Base-by-base conservation (phyloP, 2,888 invertebrate species). In the Aromia moschata region DNA sequence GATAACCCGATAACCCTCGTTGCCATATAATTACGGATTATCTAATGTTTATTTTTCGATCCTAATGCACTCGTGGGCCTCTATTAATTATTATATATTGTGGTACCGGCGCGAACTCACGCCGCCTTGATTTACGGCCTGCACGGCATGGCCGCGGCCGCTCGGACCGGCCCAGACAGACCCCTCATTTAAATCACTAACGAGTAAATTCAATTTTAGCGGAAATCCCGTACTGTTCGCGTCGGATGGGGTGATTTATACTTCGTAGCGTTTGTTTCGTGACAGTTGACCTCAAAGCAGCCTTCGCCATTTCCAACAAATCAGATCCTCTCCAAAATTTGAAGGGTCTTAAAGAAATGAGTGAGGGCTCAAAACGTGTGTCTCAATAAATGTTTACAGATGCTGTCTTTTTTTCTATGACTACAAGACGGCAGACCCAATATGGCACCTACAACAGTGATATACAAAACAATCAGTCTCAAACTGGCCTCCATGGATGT, bases 31-130 rank as follows among this genome's bases (percentile, higher is more conserved):
- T 79, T 78, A 79, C 70, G 70, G 74, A 75, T 77, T 76, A 78
- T 78, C 77, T 75, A 77, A 77, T 77, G 77, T 78, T 78, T 78
- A 77, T 77, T 78, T 78, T 79, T 77, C 72, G 75, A 74, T 74
- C 71, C 77, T 77, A 77, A 78, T 77, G 72, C 71, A 68, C 71
- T 70, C 66, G 74, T 73, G 73, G 73, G 74, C 67, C 70, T 72
- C 73, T 75, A 78, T 79, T 78, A 79, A 79, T 78, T 78, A 77
- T 75, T 75, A 77, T 78, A 78, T 77, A n/a, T n/a, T n/a, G n/a
- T 79, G 77, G 78, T 78, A 71, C 69, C 72, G 75, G 75, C 76
- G 75, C 73, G 74, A 75, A 74, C 77, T 77, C 78, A 69, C 78
- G 77, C 74, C 64, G 74, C 58, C 62, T 75, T 76, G 77, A 78